These are phyloP conservation scores for Aphyosemion australe DNA, from an alignment of 2,113 vertebrate species.

Conservation along the genomic window DNA sequence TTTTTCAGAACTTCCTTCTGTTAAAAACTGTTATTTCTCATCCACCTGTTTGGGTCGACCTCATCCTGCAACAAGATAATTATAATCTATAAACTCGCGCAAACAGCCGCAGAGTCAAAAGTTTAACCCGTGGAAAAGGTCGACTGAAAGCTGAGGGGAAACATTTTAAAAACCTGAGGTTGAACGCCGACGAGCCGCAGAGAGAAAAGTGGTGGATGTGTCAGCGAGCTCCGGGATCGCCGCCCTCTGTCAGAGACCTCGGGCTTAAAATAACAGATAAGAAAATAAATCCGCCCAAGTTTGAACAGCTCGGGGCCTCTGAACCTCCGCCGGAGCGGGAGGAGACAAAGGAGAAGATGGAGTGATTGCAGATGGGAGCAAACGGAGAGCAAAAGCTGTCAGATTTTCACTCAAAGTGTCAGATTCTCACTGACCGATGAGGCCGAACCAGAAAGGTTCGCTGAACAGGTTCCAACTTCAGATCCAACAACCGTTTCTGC, in stretches of 20 bases:
- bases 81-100: too few species aligned
- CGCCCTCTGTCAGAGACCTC: slow-evolving; percentile 43
- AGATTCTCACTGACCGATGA: slow-evolving; percentile 8
- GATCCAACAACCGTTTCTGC: too few species aligned
- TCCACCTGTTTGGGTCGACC: too few species aligned
- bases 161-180: neutral
- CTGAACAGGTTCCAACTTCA: neutral
- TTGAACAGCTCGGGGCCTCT: slow-evolving; percentile 28
- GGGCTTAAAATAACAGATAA: slow-evolving; percentile 27
- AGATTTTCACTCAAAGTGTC: slow-evolving; percentile 9
- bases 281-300: slow-evolving; percentile 24
- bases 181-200: neutral
- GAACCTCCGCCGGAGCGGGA: slow-evolving; percentile 2
- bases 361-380: slow-evolving; percentile 18
- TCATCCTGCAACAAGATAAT: too few species aligned
- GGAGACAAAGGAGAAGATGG: slow-evolving; percentile 18
- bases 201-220: slow-evolving; percentile 24
- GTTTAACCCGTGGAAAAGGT: too few species aligned
- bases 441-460: neutral
- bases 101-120: too few species aligned
- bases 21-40: too few species aligned
- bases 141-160: neutral
- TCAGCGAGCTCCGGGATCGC: slow-evolving; percentile 32
- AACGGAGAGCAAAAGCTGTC: slow-evolving; percentile 15
- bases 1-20: neutral